A percentile compares a stretch with the other conserved stretches of the same genome.
These are phyloP conservation scores for Pelagia noctiluca DNA, from an alignment of 30 jellyfish, hydroid and myxozoan species.

Conservation along the genomic window DNA sequence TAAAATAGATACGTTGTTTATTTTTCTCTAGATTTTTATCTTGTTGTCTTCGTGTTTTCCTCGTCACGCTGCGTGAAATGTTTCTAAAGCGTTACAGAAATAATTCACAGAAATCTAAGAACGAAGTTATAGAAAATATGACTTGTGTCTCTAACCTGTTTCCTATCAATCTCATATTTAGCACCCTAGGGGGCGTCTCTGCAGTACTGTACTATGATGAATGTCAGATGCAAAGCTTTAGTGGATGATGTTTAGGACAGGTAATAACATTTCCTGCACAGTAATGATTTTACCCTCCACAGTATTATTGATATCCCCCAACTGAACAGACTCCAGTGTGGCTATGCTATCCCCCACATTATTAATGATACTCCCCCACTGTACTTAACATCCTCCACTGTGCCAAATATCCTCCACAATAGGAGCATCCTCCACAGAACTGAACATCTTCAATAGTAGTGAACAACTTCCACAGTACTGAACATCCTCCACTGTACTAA, in stretches of 20 bases:
- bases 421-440: neutral
- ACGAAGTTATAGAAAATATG: neutral
- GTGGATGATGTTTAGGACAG: too few species aligned
- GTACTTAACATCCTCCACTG: neutral
- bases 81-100: neutral
- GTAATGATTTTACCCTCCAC: too few species aligned
- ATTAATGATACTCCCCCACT: neutral
- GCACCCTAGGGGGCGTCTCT: neutral
- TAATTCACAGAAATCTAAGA: neutral
- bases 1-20: too few species aligned
- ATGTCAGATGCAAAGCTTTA: too few species aligned
- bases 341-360: constrained; percentile 3
- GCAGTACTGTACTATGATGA: too few species aligned
- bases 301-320: too few species aligned
- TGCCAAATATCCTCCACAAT: neutral
- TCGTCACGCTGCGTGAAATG: neutral
- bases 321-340: constrained; percentile 2
- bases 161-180: neutral
- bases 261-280: too few species aligned
- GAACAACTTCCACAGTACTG: neutral
- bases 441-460: neutral
- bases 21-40: neutral
- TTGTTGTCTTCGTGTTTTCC: neutral
- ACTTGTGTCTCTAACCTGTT: neutral
- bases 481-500: neutral